Evolutionary conservation across 2,888 invertebrate species (phyloP).

Genomic region (Acleris laterana): DNA sequence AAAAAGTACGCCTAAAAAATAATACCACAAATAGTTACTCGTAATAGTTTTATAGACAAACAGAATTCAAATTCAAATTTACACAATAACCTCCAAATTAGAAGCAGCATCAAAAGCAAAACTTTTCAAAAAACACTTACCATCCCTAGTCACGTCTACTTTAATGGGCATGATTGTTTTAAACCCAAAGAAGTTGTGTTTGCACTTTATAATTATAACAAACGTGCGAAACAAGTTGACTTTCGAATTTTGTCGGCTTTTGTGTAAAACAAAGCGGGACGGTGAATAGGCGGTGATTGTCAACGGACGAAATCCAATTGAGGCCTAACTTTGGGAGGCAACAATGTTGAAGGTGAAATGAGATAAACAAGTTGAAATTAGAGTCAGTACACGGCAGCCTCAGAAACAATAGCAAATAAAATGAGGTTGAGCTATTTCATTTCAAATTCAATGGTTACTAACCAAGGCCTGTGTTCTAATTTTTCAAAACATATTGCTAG

Average conservation of each 20-base stretch:
- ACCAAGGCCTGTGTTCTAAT: too few relatives aligned
- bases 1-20: too few relatives aligned
- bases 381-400: background rate
- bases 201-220: constrained; percentile 47
- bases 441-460: too few relatives aligned
- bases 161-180: constrained; percentile 36
- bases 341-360: constrained; percentile 21
- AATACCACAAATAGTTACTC: too few relatives aligned
- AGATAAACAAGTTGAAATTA: constrained; percentile 23
- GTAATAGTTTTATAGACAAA: too few relatives aligned
- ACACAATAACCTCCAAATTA: too few relatives aligned
- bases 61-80: too few relatives aligned
- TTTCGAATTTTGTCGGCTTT: constrained; percentile 47
- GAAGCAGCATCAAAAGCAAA: constrained; percentile 3
- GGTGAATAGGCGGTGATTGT: constrained; percentile 57
- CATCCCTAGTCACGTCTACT: constrained; percentile 34
- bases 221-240: constrained; percentile 48
- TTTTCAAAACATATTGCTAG: too few relatives aligned
- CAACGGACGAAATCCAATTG: constrained; percentile 48
- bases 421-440: too few relatives aligned
- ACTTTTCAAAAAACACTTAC: constrained; percentile 13
- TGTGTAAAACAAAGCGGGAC: constrained; percentile 48
- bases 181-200: constrained; percentile 46
- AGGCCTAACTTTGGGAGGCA: constrained; percentile 24
- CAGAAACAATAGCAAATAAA: too few relatives aligned